These are phyloP conservation scores for Synergus gifuensis DNA, from an alignment of 2,888 invertebrate species.

Conservation along the genomic window DNA sequence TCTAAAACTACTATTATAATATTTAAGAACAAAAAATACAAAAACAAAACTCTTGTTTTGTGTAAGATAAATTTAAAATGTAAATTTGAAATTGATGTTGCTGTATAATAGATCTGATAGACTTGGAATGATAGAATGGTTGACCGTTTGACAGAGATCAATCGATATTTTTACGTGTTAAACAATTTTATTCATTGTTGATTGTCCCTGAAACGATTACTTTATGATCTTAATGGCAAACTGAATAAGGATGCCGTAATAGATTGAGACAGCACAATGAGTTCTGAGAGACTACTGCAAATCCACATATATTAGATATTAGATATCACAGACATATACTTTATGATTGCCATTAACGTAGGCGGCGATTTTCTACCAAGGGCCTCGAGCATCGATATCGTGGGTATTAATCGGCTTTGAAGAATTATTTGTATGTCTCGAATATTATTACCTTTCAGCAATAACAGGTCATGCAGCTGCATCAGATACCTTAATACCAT, in stretches of 20 bases:
- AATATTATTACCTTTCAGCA: slow-evolving; percentile 25
- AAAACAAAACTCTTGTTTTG: no score
- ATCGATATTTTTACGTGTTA: no score
- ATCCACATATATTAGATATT: neutral
- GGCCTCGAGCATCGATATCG: neutral
- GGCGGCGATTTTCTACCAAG: slow-evolving; percentile 22
- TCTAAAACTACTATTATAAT: no score
- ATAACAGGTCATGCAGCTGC: slow-evolving; percentile 19
- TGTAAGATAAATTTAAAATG: no score
- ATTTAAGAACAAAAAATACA: no score
- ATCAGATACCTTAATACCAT: slow-evolving; percentile 16
- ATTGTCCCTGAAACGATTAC: neutral
- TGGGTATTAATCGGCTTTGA: slow-evolving; percentile 22
- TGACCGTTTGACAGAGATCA: no score
- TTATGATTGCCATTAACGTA: slow-evolving; percentile 3
- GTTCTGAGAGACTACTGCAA: slow-evolving; percentile 1
- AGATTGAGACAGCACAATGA: neutral
- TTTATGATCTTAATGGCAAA: neutral
- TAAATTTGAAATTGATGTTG: no score
- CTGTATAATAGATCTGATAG: no score
- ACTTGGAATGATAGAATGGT: no score
- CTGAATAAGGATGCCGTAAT: neutral
- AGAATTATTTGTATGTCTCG: slow-evolving; percentile 22
- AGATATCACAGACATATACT: neutral
- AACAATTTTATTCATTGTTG: no score